phyloP scores from a whole-genome alignment of 2,113 vertebrate species.

The Phyllostomus hastatus region DNA sequence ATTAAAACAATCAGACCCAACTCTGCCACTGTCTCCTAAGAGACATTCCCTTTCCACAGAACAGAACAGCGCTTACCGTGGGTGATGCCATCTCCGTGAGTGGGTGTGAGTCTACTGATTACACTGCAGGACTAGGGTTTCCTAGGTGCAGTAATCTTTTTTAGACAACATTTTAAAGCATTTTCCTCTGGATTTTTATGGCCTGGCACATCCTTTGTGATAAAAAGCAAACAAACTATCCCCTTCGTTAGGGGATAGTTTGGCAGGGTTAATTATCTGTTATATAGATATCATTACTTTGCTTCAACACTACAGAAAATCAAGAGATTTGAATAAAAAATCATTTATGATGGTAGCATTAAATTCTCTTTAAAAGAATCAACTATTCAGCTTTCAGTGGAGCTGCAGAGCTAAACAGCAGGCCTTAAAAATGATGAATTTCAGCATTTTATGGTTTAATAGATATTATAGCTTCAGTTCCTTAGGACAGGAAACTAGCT shows the following conservation, averaged over 20 bases:
- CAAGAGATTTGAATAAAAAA: constrained; percentile 23
- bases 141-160: neutral
- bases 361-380: constrained; percentile 28
- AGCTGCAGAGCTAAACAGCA: neutral
- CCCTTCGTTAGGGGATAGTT: neutral
- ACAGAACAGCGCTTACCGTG: neutral
- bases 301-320: constrained; percentile 17
- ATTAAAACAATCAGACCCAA: neutral
- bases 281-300: neutral
- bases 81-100: neutral
- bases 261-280: neutral
- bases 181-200: neutral
- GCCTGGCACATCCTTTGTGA: neutral
- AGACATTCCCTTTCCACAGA: neutral
- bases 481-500: neutral
- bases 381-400: neutral
- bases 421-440: neutral
- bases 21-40: neutral
- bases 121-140: neutral
- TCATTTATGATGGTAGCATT: constrained; percentile 30
- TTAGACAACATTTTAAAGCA: neutral
- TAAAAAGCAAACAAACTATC: neutral
- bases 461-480: neutral
- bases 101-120: neutral
- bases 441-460: neutral